Percentiles rank a stretch among this genome's conserved stretches.
These are phyloP conservation scores for Reticulitermes lucifugus DNA, from an alignment of 2,888 invertebrate genomes.

Conservation along the genomic window DNA sequence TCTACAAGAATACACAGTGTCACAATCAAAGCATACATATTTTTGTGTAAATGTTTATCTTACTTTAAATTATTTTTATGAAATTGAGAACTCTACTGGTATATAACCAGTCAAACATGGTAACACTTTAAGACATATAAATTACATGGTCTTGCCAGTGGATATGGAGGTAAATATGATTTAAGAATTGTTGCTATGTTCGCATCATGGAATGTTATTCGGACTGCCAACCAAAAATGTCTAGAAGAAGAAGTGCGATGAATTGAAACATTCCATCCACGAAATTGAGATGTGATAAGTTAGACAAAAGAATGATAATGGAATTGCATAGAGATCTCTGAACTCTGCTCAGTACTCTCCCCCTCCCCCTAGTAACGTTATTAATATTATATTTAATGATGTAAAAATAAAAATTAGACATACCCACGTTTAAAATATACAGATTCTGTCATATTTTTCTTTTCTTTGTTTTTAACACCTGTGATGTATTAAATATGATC, in stretches of 20 bases:
- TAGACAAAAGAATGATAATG: conserved; percentile 15
- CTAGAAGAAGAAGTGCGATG: background rate
- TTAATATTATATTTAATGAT: conserved; percentile 23
- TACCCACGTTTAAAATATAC: conserved; percentile 2
- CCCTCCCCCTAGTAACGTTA: background rate
- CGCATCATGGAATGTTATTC: too few species aligned
- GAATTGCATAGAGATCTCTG: conserved; percentile 29
- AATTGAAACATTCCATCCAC: background rate
- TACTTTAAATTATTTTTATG: background rate
- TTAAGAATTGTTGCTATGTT: too few species aligned
- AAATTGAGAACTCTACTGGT: background rate
- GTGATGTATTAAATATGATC: conserved; percentile 78
- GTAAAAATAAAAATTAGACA: background rate
- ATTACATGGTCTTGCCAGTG: background rate
- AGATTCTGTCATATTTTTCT: conserved; percentile 9
- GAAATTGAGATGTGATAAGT: background rate
- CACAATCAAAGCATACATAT: background rate
- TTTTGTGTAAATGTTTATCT: background rate
- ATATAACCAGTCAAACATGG: background rate
- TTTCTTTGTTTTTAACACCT: conserved; percentile 67
- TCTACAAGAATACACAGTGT: too few species aligned
- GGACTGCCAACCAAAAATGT: background rate
- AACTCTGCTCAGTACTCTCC: conserved; percentile 24
- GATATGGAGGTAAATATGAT: background rate
- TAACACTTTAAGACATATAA: background rate